Conservation (phyloP, 2,113 vertebrate genomes). For the Eublepharis macularius region DNA sequence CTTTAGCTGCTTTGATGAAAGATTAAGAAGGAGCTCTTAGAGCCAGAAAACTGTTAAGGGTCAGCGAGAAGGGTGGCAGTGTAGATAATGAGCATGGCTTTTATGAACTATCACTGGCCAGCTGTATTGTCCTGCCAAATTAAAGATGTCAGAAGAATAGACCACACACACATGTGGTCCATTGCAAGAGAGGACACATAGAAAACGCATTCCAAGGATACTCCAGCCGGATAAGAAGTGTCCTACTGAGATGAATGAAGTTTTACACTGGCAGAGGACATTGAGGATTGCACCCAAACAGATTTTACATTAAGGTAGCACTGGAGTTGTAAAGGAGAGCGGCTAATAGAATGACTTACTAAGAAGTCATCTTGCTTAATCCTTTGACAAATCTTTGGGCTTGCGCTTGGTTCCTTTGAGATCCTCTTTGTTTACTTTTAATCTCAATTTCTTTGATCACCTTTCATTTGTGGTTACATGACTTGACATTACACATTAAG, state of each 20-base stretch:
- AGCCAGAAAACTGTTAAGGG: conserved; percentile 60
- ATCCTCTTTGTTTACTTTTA: background rate
- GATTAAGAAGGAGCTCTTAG: conserved; percentile 66
- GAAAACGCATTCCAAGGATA: conserved; percentile 42
- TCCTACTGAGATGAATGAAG: background rate
- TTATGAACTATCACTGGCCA: conserved; percentile 44
- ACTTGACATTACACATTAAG: background rate
- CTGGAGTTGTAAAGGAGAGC: background rate
- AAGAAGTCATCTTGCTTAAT: background rate
- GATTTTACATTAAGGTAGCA: background rate
- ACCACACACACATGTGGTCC: conserved; percentile 66
- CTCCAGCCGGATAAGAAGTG: background rate
- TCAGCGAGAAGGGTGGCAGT: conserved; percentile 50
- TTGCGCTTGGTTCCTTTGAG: conserved; percentile 1
- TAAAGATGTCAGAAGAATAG: conserved; percentile 31
- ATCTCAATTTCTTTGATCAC: conserved; percentile 6
- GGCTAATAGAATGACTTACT: background rate
- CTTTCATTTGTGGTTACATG: background rate
- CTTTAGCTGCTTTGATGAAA: conserved; percentile 58
- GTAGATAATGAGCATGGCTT: conserved; percentile 57
- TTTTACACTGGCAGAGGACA: background rate
- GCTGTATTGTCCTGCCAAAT: conserved; percentile 24
- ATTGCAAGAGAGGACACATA: conserved; percentile 25
- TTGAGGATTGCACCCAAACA: background rate
- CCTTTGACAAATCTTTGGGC: background rate